Conservation (phyloP, 2,888 invertebrate species). For the Gymnoscelis rufifasciata region DNA sequence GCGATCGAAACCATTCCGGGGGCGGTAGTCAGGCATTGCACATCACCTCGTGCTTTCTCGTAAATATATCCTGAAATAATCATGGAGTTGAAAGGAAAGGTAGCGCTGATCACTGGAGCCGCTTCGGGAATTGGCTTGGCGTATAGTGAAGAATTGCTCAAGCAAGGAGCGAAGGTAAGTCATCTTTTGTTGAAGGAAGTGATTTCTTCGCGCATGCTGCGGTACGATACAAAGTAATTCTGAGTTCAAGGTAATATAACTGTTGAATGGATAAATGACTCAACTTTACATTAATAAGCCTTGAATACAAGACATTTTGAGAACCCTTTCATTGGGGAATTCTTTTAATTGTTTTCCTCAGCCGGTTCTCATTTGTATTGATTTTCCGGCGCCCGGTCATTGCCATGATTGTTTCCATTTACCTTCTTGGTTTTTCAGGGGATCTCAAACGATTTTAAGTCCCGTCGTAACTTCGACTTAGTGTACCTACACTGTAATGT, state of each 20-base stretch:
- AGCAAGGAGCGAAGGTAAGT: constrained; percentile 85
- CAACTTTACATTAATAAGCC: constrained; percentile 2
- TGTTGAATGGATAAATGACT: constrained; percentile 42
- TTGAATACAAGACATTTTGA: neutral
- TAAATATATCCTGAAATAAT: constrained; percentile 35
- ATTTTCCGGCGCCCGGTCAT: constrained; percentile 58
- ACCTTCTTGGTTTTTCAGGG: constrained; percentile 20
- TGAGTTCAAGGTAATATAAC: constrained; percentile 60
- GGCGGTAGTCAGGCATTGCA: constrained; percentile 47
- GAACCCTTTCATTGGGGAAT: neutral
- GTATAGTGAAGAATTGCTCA: constrained; percentile 84
- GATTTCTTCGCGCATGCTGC: constrained; percentile 30
- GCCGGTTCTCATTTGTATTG: constrained; percentile 52
- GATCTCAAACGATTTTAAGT: neutral
- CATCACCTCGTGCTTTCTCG: constrained; percentile 51
- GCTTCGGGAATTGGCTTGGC: constrained; percentile 86
- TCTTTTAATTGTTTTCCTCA: constrained; percentile 14
- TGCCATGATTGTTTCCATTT: constrained; percentile 45
- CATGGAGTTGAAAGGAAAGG: constrained; percentile 87
- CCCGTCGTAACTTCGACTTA: no score
- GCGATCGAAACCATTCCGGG: constrained; percentile 62
- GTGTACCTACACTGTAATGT: no score
- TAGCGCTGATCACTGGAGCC: constrained; percentile 85
- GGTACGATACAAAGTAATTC: constrained; percentile 31
- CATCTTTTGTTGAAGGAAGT: constrained; percentile 19